Percentiles rank a stretch among this genome's conserved stretches.
Conservation (phyloP, 2,113 vertebrate species). For the Ondatra zibethicus region DNA sequence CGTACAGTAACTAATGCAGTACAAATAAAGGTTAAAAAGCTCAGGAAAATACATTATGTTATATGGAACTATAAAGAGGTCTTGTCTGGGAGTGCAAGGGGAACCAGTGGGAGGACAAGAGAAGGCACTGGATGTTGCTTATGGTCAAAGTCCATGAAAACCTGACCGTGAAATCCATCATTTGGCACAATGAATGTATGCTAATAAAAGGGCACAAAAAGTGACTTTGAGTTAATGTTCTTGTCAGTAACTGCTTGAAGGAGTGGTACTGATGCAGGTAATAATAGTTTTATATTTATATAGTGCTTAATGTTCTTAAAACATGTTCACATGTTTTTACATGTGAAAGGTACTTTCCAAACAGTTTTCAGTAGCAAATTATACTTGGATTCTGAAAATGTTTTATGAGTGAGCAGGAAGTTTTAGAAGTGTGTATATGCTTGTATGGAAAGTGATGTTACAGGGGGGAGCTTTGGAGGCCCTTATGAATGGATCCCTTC, state of each 20-base stretch:
- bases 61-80: neutral
- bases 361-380: constrained; percentile 26
- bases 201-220: neutral
- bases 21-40: neutral
- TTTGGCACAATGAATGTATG: neutral
- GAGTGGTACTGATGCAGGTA: neutral
- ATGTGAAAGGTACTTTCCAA: constrained; percentile 3
- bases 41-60: neutral
- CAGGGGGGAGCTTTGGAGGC: neutral
- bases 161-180: neutral
- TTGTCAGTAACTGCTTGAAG: neutral
- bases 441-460: neutral
- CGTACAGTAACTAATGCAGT: neutral
- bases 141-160: neutral
- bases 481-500: neutral
- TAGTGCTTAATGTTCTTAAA: neutral
- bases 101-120: neutral
- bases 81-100: neutral
- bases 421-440: neutral
- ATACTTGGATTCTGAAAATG: neutral
- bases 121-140: neutral
- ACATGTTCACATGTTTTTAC: neutral
- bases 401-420: neutral
- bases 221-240: constrained; percentile 18
- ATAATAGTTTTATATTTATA: neutral